phyloP scores from a whole-genome alignment of 2,113 vertebrate genomes.

The Falcunculus frontatus region DNA sequence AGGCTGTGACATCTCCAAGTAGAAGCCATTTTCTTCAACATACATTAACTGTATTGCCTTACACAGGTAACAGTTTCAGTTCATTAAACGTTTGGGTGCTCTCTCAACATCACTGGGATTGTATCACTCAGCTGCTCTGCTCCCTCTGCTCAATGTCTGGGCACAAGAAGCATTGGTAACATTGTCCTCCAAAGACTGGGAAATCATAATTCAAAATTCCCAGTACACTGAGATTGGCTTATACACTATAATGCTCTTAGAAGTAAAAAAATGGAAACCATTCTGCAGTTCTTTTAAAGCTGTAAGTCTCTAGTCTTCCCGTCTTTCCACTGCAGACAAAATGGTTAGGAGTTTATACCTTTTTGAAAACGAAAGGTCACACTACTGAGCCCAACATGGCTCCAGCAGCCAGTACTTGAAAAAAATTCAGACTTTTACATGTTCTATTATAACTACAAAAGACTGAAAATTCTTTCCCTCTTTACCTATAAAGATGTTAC shows the following conservation, averaged over 20 bases:
- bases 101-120: not conserved
- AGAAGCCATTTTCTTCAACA: not conserved
- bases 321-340: not conserved
- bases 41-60: not conserved
- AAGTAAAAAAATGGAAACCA: not conserved
- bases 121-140: not conserved
- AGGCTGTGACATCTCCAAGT: not conserved
- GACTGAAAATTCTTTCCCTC: not conserved
- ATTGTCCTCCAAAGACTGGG: not conserved
- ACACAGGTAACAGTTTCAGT: not conserved
- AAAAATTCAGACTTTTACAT: not conserved
- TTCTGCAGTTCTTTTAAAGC: not conserved
- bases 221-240: not conserved
- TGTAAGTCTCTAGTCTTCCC: not conserved
- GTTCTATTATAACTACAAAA: not conserved
- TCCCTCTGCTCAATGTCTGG: not conserved
- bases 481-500: not conserved
- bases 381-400: not conserved
- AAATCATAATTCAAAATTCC: not conserved
- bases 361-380: not conserved
- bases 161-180: not conserved
- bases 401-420: not conserved
- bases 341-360: not conserved
- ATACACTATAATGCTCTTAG: not conserved
- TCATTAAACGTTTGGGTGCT: fast-evolving